Evolutionary conservation across 2,888 invertebrate genomes (phyloP).

Genomic region (Nesidiocoris tenuis): DNA sequence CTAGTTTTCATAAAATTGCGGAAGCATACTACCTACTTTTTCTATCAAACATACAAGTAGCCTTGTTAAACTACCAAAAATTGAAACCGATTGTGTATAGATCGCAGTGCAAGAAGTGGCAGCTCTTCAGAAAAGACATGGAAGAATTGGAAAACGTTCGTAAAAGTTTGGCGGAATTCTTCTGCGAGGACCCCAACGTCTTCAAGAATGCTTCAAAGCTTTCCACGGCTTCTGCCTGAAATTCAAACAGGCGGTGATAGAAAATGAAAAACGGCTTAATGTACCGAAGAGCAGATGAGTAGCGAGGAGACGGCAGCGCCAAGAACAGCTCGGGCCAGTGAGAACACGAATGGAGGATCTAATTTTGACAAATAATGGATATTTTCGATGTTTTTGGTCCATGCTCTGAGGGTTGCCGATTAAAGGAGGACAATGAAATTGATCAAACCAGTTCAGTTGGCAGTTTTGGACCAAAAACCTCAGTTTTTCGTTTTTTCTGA

Average conservation of each 20-base stretch:
- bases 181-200: slow-evolving; percentile 85
- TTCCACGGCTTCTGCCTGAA: slow-evolving; percentile 85
- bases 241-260: slow-evolving; percentile 78
- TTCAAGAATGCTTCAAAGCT: slow-evolving; percentile 93
- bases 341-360: too few species aligned
- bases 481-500: too few species aligned
- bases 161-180: slow-evolving; percentile 81
- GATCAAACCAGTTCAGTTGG: too few species aligned
- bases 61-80: not conserved
- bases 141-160: slow-evolving; percentile 78
- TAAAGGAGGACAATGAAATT: too few species aligned
- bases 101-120: slow-evolving; percentile 77
- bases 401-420: too few species aligned
- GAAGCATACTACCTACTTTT: not conserved
- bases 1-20: not conserved
- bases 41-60: not conserved
- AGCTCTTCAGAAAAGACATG: slow-evolving; percentile 74
- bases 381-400: too few species aligned
- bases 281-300: slow-evolving; percentile 87
- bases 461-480: too few species aligned
- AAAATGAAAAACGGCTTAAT: slow-evolving; percentile 82
- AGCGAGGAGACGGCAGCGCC: slow-evolving; percentile 70
- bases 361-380: too few species aligned
- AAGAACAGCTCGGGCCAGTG: slow-evolving; percentile 67
- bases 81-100: slow-evolving; percentile 55